Evolutionary conservation across 2,888 invertebrate species (phyloP).

Genomic region (Lasioglossum leucozonium): DNA sequence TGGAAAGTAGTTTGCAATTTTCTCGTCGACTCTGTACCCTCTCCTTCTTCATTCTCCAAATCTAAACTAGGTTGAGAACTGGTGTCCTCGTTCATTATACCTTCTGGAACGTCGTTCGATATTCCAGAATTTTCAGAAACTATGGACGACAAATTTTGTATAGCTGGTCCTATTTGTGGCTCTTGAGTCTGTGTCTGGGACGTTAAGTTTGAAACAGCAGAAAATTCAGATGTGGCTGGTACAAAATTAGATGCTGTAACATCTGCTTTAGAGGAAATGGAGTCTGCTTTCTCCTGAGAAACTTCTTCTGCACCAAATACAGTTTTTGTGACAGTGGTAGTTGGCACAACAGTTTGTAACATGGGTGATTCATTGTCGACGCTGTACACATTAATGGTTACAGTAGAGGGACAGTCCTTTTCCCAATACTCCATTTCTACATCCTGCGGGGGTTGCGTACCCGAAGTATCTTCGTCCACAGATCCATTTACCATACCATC

Average conservation of each 20-base stretch:
- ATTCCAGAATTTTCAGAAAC: conserved; percentile 62
- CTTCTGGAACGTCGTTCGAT: conserved; percentile 78
- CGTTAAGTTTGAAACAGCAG: conserved; percentile 60
- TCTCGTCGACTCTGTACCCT: conserved; percentile 67
- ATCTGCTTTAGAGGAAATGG: conserved; percentile 86
- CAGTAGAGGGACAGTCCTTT: conserved; percentile 78
- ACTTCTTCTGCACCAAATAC: conserved; percentile 58
- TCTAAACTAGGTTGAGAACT: conserved; percentile 82
- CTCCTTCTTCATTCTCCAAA: conserved; percentile 77
- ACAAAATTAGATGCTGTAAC: conserved; percentile 82
- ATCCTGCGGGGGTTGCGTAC: conserved; percentile 73
- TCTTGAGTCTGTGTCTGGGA: conserved; percentile 65
- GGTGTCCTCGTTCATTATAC: conserved; percentile 83
- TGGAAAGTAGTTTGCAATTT: conserved; percentile 82
- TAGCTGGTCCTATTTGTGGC: conserved; percentile 34
- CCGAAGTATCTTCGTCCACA: conserved; percentile 77
- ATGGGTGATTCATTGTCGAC: conserved; percentile 72
- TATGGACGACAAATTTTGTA: conserved; percentile 65
- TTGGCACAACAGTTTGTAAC: conserved; percentile 68
- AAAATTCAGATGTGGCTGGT: conserved; percentile 72
- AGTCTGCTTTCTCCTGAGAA: conserved; percentile 84
- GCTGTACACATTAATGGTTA: conserved; percentile 69
- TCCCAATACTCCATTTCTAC: conserved; percentile 83
- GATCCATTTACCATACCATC: conserved; percentile 84
- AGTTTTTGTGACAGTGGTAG: conserved; percentile 69